Evolutionary conservation across 2,888 invertebrate species (phyloP).

Genomic region (Myopa tessellatipennis): DNA sequence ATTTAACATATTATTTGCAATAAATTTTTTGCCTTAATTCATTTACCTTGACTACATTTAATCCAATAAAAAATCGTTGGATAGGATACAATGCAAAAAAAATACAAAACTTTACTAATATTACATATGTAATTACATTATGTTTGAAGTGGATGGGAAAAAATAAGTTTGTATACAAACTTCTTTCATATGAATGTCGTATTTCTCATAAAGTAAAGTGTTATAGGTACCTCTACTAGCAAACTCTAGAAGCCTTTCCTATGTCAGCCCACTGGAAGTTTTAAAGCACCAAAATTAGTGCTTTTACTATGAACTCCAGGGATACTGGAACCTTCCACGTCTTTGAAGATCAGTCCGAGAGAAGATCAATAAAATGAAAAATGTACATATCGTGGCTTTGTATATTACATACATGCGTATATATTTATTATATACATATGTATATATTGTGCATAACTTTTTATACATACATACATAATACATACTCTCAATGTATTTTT

Average conservation of each 20-base stretch:
- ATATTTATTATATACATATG: no score
- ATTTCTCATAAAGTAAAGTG: no score
- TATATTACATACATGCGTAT: neutral
- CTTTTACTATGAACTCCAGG: neutral
- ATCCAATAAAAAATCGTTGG: neutral
- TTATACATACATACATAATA: neutral
- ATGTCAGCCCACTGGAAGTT: no score
- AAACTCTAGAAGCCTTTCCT: no score
- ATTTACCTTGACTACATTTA: constrained; percentile 9
- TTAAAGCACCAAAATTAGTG: no score
- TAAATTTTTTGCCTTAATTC: constrained; percentile 23
- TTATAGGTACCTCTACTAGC: no score
- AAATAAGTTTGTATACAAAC: no score
- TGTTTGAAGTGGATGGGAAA: no score
- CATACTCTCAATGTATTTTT: neutral
- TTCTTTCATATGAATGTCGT: no score
- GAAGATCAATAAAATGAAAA: neutral
- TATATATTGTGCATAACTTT: neutral
- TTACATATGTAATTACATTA: neutral
- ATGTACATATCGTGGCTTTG: neutral
- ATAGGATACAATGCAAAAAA: neutral
- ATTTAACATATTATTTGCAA: constrained; percentile 34
- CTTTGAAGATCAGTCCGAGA: neutral
- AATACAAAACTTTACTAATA: neutral
- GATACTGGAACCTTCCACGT: neutral